Percentiles rank a stretch among this genome's conserved stretches.
Evolutionary conservation across 2,888 invertebrate genomes (phyloP).

Genomic region (Hylaea fasciaria): DNA sequence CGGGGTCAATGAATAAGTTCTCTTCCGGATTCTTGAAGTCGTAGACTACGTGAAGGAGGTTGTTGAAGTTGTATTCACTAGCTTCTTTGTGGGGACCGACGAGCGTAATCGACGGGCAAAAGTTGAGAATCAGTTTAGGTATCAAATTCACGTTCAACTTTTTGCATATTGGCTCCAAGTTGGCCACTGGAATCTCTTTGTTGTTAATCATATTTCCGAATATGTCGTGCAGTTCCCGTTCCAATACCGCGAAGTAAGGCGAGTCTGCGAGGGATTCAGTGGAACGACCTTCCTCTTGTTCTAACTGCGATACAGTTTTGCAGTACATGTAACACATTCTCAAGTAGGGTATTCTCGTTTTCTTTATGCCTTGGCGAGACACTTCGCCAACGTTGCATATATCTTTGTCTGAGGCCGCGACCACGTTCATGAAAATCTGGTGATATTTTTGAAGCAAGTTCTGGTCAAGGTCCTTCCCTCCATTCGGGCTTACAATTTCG

Average conservation of each 20-base stretch:
- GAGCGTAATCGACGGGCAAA: constrained; percentile 87
- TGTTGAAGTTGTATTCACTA: constrained; percentile 70
- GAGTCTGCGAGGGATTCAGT: constrained; percentile 56
- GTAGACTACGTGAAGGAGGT: constrained; percentile 71
- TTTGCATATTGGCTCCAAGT: constrained; percentile 88
- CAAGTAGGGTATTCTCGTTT: constrained; percentile 77
- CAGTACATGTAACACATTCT: constrained; percentile 85
- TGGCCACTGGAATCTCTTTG: constrained; percentile 86
- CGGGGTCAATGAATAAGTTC: constrained; percentile 78
- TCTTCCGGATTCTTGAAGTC: constrained; percentile 77
- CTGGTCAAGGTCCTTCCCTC: constrained; percentile 57
- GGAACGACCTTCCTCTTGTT: constrained; percentile 65
- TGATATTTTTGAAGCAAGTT: constrained; percentile 74
- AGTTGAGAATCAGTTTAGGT: constrained; percentile 89
- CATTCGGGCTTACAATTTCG: constrained; percentile 60
- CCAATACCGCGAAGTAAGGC: constrained; percentile 82
- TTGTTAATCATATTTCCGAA: constrained; percentile 89
- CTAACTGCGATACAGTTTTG: constrained; percentile 83
- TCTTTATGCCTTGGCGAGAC: constrained; percentile 66
- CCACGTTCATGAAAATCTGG: constrained; percentile 81
- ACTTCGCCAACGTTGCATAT: constrained; percentile 74
- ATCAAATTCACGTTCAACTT: constrained; percentile 90
- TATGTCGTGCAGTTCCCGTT: constrained; percentile 84
- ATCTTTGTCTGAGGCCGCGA: constrained; percentile 78
- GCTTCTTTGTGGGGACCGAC: constrained; percentile 70